Base-by-base conservation (phyloP, 2,797 vertebrate species). In the Enteromius thamalakanensis region DNA sequence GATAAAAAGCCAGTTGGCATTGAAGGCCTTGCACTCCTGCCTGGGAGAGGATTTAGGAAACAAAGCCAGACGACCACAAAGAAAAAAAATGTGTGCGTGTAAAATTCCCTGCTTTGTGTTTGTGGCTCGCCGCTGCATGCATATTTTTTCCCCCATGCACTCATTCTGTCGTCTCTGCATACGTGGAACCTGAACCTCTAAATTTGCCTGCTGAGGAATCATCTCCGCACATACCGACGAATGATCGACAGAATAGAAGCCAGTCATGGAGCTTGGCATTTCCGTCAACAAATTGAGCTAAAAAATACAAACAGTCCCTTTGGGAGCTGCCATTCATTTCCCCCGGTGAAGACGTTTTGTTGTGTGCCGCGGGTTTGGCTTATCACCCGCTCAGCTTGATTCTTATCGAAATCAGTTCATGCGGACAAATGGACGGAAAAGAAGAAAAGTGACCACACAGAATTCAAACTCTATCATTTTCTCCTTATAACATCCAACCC, bases 271-370 rank as follows among this genome's bases (percentile, higher is more conserved):
- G 71, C 70, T 81, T 7, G 6, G 68, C 32, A 26, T 81, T 86
- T 80, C 84, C 5, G 17, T 64, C 75, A 80, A 80, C 64, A 88
- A 86, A 88, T 67, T 76, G 74, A 72, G 29, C 47, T 14, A 47
- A 81, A 49, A 67, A 79, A 81, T 45, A 71, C 78, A 81, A 85
- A 87, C 83, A 70, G 71, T 75, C 79, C 76, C 68, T 85, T 79
- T 78, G 76, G 84, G 79, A 74, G 64, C 79, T 72, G 79, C 79
- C 79, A 80, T 84, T 88, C 82, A 88, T 74, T 84, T 83, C 81
- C 60, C 60, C 79, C 12, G 3, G 51, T 70, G 77, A 26, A 83
- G 77, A 64, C 81, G 55, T 76, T 83, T 86, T 80, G 40, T 55
- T 14, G 80, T 49, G 82, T 60, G 55, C 40, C 64, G 17, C 19